Evolutionary conservation across 2,113 vertebrate genomes (phyloP), one percentile per base, ranked within the genome.

Genomic region (Triplophysa siluroides): DNA sequence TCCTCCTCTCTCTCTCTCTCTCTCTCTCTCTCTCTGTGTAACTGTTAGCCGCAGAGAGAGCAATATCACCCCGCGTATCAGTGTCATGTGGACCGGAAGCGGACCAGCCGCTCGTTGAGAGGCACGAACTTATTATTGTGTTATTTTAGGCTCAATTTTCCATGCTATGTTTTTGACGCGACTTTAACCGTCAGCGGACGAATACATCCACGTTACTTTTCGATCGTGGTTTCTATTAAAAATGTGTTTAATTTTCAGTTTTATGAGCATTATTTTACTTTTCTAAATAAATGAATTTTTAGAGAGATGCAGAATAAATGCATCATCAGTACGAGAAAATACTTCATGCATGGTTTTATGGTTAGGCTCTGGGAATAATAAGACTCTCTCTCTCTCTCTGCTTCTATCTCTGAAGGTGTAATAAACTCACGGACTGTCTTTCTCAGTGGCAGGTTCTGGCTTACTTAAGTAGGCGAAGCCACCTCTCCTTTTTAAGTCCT

Each of bases 361-460:
- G 29, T 50, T 74, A 41, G 24, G 12, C 63, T 68, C 19, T 71
- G 21, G 58, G 23, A 47, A 50, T 71, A 50, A 67, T 23, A 64
- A 62, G 52, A 64, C 73, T 67, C 29, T 23, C 29, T 41, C 33
- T 69, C 54, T 26, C 62, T 10, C 67, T 56, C 24, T 58, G 14
- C 33, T 69, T 24, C 52, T 68, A 61, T 85, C 86, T 90, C 87
- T 81, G 66, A 89, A 89, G 88, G 85, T 90, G 85, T 93, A 93
- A 93, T 93, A 92, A 92, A 93, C 91, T 91, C 88, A 84, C 90
- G 83, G 88, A 87, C 88, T 92, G 89, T 92, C 91, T 87, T 85
- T 88, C 85, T 84, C 88, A 89, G 87, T 92, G 92, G 90, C 90
- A 91, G 91, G 88, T 91, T 89, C 86, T 89, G 85, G 90, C 90